Percentiles rank a stretch among this genome's conserved stretches.
phyloP scores from a whole-genome alignment of 2,113 vertebrate genomes.

The human (Homo sapiens) region DNA sequence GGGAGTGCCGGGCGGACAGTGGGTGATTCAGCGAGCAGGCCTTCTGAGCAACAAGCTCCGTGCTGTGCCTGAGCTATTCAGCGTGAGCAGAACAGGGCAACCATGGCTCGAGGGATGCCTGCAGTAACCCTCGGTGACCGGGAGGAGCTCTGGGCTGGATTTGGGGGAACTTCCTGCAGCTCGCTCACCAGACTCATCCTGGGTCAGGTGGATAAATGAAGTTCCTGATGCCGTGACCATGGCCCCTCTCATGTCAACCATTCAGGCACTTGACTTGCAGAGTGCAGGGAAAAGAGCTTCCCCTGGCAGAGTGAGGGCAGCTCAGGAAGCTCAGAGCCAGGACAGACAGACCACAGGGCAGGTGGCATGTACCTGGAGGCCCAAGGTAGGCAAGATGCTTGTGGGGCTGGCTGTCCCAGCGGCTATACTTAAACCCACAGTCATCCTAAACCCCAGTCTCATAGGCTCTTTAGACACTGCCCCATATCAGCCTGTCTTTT shows the following conservation, averaged over 20 bases:
- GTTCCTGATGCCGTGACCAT: rapidly evolving
- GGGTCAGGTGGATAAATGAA: not conserved
- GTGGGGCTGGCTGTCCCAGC: not conserved
- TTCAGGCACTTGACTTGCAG: not conserved
- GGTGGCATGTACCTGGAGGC: not conserved
- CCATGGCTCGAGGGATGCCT: not conserved
- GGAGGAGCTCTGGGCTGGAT: not conserved
- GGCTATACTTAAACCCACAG: not conserved
- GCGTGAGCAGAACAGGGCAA: constrained; percentile 60
- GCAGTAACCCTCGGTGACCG: not conserved
- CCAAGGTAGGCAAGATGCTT: not conserved
- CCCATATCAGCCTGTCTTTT: not conserved
- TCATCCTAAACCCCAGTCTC: not conserved
- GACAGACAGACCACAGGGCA: not conserved
- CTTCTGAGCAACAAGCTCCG: constrained; percentile 74
- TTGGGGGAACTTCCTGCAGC: not conserved
- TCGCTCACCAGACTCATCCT: not conserved
- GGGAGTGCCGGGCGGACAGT: constrained; percentile 70
- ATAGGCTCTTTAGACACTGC: not conserved
- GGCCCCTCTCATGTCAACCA: not conserved
- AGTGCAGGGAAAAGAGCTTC: too few relatives aligned
- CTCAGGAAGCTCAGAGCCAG: not conserved
- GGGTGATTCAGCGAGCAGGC: constrained; percentile 78
- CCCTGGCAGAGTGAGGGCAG: not conserved
- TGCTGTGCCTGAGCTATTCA: constrained; percentile 70